Percentiles rank a stretch among this genome's conserved stretches.
Evolutionary conservation across 2,113 vertebrate species (phyloP).

Genomic region (Colius striatus): DNA sequence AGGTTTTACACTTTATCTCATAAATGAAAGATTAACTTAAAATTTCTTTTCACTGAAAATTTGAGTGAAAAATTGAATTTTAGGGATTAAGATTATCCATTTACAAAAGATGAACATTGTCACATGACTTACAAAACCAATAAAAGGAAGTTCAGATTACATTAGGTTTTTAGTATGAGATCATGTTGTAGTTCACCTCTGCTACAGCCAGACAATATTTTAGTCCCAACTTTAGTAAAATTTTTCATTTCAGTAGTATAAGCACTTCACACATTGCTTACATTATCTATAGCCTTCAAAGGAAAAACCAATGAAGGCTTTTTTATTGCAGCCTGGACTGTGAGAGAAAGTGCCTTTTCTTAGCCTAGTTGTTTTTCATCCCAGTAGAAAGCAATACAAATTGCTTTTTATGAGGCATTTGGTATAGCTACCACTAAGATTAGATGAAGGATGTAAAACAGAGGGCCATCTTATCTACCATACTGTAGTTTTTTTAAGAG

Average conservation of each 20-base stretch:
- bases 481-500: neutral
- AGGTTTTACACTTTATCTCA: neutral
- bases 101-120: neutral
- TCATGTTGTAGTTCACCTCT: neutral
- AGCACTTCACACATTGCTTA: neutral
- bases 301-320: neutral
- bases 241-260: neutral
- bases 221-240: neutral
- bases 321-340: neutral
- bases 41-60: neutral
- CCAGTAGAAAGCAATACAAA: neutral
- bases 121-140: neutral
- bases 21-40: neutral
- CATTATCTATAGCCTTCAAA: slow-evolving; percentile 13
- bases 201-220: neutral
- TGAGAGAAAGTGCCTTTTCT: neutral
- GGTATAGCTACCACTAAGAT: neutral
- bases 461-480: neutral
- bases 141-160: neutral
- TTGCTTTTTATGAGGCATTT: neutral
- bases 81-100: neutral
- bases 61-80: neutral
- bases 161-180: neutral
- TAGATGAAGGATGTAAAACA: neutral
- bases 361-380: neutral